Percentiles rank a stretch among this genome's conserved stretches.
Conservation (phyloP, 2,797 vertebrate species). For the Cynopterus sphinx region DNA sequence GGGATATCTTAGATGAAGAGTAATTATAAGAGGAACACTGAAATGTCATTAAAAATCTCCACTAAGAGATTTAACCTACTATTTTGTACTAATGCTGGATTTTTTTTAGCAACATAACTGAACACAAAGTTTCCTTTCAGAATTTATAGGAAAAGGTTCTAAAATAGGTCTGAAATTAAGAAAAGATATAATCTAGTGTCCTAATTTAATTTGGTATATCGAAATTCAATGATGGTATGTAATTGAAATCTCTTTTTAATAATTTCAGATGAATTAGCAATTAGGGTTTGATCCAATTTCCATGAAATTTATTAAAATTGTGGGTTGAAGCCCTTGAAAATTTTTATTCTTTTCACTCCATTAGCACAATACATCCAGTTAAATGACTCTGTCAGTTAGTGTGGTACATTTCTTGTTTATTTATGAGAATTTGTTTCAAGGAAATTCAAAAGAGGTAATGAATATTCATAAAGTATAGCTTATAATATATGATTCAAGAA, state of each 20-base stretch:
- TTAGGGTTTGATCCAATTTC: conserved; percentile 95
- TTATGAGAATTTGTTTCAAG: conserved; percentile 91
- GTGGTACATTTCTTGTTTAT: conserved; percentile 88
- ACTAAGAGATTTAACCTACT: conserved; percentile 99
- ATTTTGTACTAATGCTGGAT: conserved; percentile 94
- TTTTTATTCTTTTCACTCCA: conserved; percentile 91
- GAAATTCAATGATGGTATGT: conserved; percentile 92
- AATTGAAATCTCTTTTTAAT: conserved; percentile 99
- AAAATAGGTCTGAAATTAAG: conserved; percentile 91
- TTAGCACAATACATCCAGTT: conserved; percentile 87
- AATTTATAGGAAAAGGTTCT: conserved; percentile 90
- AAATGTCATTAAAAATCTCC: conserved; percentile 99
- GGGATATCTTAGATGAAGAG: conserved; percentile 99
- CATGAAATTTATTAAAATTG: conserved; percentile 94
- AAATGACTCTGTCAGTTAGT: conserved; percentile 89
- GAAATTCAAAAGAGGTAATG: conserved; percentile 89
- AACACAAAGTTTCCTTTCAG: conserved; percentile 92
- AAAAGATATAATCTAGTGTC: conserved; percentile 92
- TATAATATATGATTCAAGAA: conserved; percentile 85
- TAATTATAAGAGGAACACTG: conserved; percentile 99
- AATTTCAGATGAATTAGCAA: conserved; percentile 99
- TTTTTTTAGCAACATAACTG: conserved; percentile 85
- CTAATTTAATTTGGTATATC: conserved; percentile 97
- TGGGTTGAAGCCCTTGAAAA: conserved; percentile 89
- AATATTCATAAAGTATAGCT: conserved; percentile 86